Conservation (phyloP, 2,888 invertebrate genomes). For the Leptodirus hochenwartii region DNA sequence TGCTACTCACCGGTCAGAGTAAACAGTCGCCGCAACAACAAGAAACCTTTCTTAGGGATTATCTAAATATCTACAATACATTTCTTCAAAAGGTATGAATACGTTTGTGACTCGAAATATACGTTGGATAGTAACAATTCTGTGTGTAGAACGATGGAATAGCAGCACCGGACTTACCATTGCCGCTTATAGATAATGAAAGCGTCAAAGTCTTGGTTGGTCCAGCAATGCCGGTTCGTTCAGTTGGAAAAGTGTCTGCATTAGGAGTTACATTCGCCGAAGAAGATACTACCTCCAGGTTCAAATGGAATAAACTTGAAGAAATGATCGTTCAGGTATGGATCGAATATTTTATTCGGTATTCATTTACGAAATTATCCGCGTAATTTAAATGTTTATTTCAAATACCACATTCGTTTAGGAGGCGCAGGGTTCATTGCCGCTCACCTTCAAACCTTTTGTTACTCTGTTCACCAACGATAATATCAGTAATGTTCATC, state of each 20-base stretch:
- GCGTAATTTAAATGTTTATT: too few relatives aligned
- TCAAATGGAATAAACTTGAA: conserved; percentile 55
- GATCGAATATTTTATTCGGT: too few relatives aligned
- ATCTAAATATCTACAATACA: conserved; percentile 69
- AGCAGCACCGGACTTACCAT: conserved; percentile 38
- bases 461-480: conserved; percentile 51
- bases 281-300: conserved; percentile 16
- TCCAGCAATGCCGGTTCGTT: conserved; percentile 35
- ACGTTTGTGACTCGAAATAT: conserved; percentile 5
- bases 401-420: too few relatives aligned
- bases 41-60: conserved; percentile 69
- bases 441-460: conserved; percentile 64
- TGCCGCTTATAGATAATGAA: conserved; percentile 53
- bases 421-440: conserved; percentile 47
- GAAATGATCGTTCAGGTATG: conserved; percentile 56
- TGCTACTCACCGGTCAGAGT: conserved; percentile 51
- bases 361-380: too few relatives aligned
- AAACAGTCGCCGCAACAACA: conserved; percentile 57
- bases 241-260: conserved; percentile 36
- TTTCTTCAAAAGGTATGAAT: conserved; percentile 8
- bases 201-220: conserved; percentile 52
- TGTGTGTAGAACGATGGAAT: conserved; percentile 12
- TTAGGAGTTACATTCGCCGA: conserved; percentile 28
- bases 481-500: conserved; percentile 43
- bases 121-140: conserved; percentile 11